Percentiles rank a stretch among this genome's conserved stretches.
Conservation (phyloP, 2,888 invertebrate genomes). For the Lasius fuliginosus region DNA sequence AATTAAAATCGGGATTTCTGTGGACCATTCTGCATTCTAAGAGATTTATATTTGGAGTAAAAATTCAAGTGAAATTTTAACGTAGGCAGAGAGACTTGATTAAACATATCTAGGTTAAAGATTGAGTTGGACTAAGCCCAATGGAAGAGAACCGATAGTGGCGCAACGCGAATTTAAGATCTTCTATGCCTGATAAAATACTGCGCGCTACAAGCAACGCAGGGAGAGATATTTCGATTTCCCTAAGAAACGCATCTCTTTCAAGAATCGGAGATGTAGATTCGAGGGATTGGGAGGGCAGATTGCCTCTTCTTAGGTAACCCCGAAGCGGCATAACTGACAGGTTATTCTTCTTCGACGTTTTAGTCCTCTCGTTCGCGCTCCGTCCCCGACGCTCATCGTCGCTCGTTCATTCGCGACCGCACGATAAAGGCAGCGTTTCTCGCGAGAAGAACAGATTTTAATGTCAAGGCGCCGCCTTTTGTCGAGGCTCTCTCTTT, state of each 20-base stretch:
- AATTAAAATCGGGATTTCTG: background rate
- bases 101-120: slow-evolving; percentile 20
- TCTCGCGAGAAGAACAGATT: slow-evolving; percentile 56
- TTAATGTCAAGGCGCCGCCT: slow-evolving; percentile 76
- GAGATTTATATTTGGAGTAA: background rate
- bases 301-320: slow-evolving; percentile 70
- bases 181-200: slow-evolving; percentile 25
- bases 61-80: background rate
- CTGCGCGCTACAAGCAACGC: background rate
- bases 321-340: slow-evolving; percentile 73
- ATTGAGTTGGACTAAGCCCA: slow-evolving; percentile 4
- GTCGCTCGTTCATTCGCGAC: slow-evolving; percentile 20
- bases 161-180: slow-evolving; percentile 26
- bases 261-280: slow-evolving; percentile 45
- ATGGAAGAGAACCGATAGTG: slow-evolving; percentile 17
- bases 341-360: slow-evolving; percentile 53
- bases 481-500: slow-evolving; percentile 53
- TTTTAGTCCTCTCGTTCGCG: slow-evolving; percentile 10
- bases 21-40: background rate
- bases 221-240: background rate
- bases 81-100: background rate
- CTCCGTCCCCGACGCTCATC: background rate
- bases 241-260: slow-evolving; percentile 19
- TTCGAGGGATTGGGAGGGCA: slow-evolving; percentile 48
- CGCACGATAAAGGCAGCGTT: slow-evolving; percentile 44